Base-by-base conservation (phyloP, 2,797 vertebrate genomes). In the Triplophysa yarkandensis region DNA sequence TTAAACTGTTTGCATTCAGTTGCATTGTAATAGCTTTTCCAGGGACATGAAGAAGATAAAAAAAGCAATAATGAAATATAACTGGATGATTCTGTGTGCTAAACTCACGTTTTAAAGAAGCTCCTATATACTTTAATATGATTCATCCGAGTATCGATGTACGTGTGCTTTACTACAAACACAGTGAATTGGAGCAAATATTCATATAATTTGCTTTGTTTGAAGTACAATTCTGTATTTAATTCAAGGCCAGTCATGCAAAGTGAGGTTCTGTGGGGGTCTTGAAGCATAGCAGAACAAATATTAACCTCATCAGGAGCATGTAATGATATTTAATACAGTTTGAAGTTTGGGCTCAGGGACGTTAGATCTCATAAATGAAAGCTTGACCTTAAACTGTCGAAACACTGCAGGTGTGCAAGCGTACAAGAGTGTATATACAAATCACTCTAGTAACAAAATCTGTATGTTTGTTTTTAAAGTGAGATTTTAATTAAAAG, bases 1-100 rank as follows among this genome's bases (percentile, higher is more conserved):
- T 62, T 71, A 71, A 71, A 62, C 57, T 71, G 43, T 71, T 71
- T 71, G 69, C 28, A 71, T 50, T 71, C 30, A 62, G 69, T 71
- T 71, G 43, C 43, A 71, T 11, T 11, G 69, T 71, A 71, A 71
- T 61, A 27, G 30, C 46, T 71, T 50, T 71, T 48, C 30, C 69
- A 48, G 46, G 36, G 57, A 61, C 69, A 61, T 27, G 43, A 48
- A 36, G 28, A 61, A 11, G 43, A 61, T 36, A n/a, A 36, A 71
- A n/a, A 61, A 39, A 36, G 14, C n/a, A 58, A 55, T 36, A 25
- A 71, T 1, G 41, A 61, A 48, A 71, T 60, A 19, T 27, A 21
- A 34, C 25, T 13, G 21, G 30, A 48, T 4, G 21, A 50, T n/a
- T 3, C 5, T 55, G 54, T 61, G 13, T n/a, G 8, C 6, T 48